Conservation (phyloP, 2,797 vertebrate genomes). For the Tenualosa ilisha region DNA sequence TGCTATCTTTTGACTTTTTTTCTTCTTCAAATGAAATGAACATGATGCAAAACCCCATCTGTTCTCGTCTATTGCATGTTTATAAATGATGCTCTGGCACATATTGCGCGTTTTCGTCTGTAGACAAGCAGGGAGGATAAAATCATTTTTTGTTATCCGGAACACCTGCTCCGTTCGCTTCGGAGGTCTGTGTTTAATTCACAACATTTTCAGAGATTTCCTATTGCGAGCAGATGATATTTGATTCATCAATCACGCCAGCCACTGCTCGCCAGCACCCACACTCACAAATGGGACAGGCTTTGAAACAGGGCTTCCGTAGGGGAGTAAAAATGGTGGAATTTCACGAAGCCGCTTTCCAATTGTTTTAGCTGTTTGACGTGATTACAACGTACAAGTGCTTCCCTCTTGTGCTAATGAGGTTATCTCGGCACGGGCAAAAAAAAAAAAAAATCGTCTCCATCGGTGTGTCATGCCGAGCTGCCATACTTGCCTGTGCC, state of each 20-base stretch:
- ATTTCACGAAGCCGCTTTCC: background rate
- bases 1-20: slow-evolving; percentile 24
- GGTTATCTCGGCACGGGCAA: background rate
- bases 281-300: slow-evolving; percentile 17
- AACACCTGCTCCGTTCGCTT: slow-evolving; percentile 53
- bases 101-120: slow-evolving; percentile 45
- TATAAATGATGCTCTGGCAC: slow-evolving; percentile 50
- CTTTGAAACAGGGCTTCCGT: background rate
- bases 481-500: background rate
- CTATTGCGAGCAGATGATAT: slow-evolving; percentile 46
- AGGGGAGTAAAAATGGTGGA: background rate
- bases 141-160: slow-evolving; percentile 52
- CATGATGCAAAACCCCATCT: slow-evolving; percentile 41
- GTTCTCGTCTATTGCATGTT: slow-evolving; percentile 44
- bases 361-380: slow-evolving; percentile 27
- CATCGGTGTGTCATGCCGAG: background rate
- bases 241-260: slow-evolving; percentile 51
- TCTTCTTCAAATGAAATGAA: background rate
- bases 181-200: slow-evolving; percentile 48
- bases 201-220: slow-evolving; percentile 51
- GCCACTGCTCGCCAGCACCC: background rate
- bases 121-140: slow-evolving; percentile 26
- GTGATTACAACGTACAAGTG: slow-evolving; percentile 25
- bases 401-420: slow-evolving; percentile 17
- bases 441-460: background rate